phyloP scores from a whole-genome alignment of 1,140 invertebrate genomes.

The Carposina sasakii region DNA sequence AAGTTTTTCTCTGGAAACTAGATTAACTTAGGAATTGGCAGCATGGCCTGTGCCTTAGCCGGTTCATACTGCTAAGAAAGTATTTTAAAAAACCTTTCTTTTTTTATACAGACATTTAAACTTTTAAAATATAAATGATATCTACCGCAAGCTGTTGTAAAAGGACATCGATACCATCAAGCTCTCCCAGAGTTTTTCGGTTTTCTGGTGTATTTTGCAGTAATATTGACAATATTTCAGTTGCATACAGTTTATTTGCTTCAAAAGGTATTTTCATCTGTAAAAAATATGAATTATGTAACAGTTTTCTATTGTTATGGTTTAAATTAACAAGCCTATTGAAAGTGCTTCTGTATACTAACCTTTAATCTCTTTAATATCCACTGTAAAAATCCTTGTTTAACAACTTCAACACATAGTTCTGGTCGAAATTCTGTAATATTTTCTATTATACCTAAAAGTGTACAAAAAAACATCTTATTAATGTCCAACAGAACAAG shows the following conservation, averaged over 20 bases:
- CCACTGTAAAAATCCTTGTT: constrained; percentile 94
- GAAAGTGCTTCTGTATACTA: too few relatives aligned
- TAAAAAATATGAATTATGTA: constrained; percentile 23
- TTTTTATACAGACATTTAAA: too few relatives aligned
- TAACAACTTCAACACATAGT: constrained; percentile 86
- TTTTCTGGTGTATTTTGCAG: constrained; percentile 92
- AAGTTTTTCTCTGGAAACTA: too few relatives aligned
- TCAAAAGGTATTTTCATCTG: constrained; percentile 89
- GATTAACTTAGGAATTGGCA: too few relatives aligned
- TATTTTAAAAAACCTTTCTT: too few relatives aligned
- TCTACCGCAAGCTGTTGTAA: constrained; percentile 94
- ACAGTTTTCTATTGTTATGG: too few relatives aligned
- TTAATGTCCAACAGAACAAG: not conserved
- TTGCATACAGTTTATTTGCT: constrained; percentile 95
- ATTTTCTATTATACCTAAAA: constrained; percentile 89
- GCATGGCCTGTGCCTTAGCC: too few relatives aligned
- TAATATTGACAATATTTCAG: constrained; percentile 96
- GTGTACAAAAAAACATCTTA: not conserved
- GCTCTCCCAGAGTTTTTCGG: constrained; percentile 86
- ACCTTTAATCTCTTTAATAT: constrained; percentile 91
- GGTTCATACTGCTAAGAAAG: too few relatives aligned
- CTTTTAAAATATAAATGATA: too few relatives aligned
- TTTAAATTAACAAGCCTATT: too few relatives aligned
- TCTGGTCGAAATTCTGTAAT: constrained; percentile 92
- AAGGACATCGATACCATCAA: constrained; percentile 97